A percentile compares a stretch with the other conserved stretches of the same genome.
These are phyloP conservation scores for Anisognathus igniventris DNA, from an alignment of 2,797 vertebrate genomes.

Conservation along the genomic window DNA sequence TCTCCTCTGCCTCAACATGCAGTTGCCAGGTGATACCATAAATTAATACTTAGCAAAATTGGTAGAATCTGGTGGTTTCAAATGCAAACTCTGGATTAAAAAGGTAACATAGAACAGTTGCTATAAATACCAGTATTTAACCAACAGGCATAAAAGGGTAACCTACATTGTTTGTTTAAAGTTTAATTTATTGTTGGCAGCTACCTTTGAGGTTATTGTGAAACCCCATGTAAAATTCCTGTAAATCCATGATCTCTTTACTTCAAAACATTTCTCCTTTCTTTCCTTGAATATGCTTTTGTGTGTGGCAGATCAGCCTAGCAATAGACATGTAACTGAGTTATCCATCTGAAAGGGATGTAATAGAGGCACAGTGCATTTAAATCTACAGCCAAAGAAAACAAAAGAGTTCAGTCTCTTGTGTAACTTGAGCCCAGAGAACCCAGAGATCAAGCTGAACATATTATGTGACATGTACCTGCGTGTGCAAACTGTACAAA, in stretches of 20 bases:
- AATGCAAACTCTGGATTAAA: conserved; percentile 39
- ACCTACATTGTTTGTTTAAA: neutral
- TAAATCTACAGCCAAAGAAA: neutral
- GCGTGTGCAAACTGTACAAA: neutral
- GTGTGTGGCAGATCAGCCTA: neutral
- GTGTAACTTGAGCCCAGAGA: neutral
- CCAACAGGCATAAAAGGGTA: neutral
- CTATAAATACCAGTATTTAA: neutral
- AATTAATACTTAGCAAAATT: conserved; percentile 61
- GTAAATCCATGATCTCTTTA: neutral
- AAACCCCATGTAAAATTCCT: conserved; percentile 9
- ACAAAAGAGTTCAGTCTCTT: neutral
- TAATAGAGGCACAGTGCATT: neutral
- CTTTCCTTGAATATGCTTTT: neutral
- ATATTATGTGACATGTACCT: rapidly evolving
- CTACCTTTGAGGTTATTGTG: conserved; percentile 25
- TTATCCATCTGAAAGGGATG: neutral
- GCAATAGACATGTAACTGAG: neutral
- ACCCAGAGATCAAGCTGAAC: neutral
- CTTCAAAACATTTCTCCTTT: neutral
- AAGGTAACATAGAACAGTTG: conserved; percentile 22
- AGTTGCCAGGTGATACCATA: conserved; percentile 72
- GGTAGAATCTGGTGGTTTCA: conserved; percentile 72
- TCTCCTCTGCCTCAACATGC: conserved; percentile 28
- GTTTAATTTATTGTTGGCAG: conserved; percentile 28